Evolutionary conservation across 2,888 invertebrate species (phyloP).

Genomic region (Drosophila pegasa): DNA sequence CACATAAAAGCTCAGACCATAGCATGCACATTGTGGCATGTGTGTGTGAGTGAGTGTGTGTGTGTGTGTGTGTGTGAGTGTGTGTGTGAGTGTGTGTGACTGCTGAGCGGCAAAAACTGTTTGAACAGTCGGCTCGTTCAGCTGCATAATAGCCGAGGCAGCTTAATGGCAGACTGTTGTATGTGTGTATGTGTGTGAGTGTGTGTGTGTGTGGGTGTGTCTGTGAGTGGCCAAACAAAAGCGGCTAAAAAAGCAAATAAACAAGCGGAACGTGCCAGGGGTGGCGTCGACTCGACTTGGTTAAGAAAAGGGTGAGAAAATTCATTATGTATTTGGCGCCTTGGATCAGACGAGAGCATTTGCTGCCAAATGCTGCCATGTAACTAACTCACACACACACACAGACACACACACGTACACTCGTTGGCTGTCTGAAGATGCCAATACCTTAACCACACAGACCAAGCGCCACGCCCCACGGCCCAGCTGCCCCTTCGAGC

Average conservation of each 20-base stretch:
- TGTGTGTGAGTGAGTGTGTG: not conserved
- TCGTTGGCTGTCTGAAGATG: slow-evolving; percentile 43
- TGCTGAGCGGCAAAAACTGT: slow-evolving; percentile 23
- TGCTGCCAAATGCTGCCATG: slow-evolving; percentile 41
- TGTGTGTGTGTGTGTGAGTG: not conserved
- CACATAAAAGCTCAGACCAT: not conserved
- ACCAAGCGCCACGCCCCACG: not conserved
- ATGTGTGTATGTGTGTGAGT: slow-evolving; percentile 24
- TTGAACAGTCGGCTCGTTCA: slow-evolving; percentile 48
- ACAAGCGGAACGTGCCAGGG: slow-evolving; percentile 29
- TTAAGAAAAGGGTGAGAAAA: slow-evolving; percentile 27
- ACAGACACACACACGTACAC: slow-evolving; percentile 17
- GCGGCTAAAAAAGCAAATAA: slow-evolving; percentile 47
- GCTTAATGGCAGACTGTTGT: slow-evolving; percentile 68
- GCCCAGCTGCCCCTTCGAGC: not conserved
- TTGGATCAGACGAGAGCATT: slow-evolving; percentile 33
- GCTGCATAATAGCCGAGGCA: slow-evolving; percentile 51
- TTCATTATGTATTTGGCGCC: slow-evolving; percentile 66
- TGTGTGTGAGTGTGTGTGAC: slow-evolving; percentile 4
- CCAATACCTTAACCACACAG: slow-evolving; percentile 44
- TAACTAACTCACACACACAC: slow-evolving; percentile 45
- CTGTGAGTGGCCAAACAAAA: slow-evolving; percentile 33
- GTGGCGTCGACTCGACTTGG: not conserved
- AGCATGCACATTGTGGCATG: slow-evolving; percentile 24
- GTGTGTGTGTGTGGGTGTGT: slow-evolving; percentile 11